phyloP scores from a whole-genome alignment of 2,888 invertebrate species.

The Drosophila nr. perissopoda region DNA sequence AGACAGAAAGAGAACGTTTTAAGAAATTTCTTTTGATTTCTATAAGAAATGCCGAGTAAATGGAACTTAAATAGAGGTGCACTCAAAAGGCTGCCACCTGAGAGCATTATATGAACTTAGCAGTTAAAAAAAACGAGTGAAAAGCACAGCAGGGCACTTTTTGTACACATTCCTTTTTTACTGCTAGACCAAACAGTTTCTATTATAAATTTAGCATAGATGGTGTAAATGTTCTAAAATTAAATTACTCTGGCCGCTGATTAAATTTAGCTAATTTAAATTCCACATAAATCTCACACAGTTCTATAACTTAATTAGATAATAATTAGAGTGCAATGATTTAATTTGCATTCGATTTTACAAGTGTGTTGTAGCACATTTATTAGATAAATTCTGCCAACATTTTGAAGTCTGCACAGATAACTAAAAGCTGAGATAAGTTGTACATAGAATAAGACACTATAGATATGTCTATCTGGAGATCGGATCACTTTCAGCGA shows the following conservation, averaged over 20 bases:
- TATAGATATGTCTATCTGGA: background rate
- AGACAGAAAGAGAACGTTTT: background rate
- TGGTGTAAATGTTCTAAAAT: background rate
- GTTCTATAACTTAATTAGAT: background rate
- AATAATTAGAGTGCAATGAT: background rate
- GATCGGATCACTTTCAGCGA: background rate
- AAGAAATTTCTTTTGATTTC: constrained; percentile 44
- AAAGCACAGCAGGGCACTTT: constrained; percentile 10
- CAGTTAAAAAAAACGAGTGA: constrained; percentile 4
- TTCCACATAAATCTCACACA: background rate
- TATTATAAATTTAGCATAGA: background rate
- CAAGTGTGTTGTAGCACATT: fast-evolving
- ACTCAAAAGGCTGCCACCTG: constrained; percentile 12
- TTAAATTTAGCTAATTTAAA: background rate
- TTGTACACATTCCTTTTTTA: background rate
- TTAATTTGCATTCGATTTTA: background rate
- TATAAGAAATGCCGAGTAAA: constrained; percentile 31
- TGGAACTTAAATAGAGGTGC: constrained; percentile 4
- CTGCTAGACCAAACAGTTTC: too few relatives aligned
- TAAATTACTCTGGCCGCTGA: background rate
- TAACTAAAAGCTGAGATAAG: background rate
- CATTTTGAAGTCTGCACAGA: background rate
- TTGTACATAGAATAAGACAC: background rate
- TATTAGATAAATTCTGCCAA: background rate
- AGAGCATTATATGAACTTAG: background rate